phyloP scores from a whole-genome alignment of 2,113 vertebrate species.

The Ranitomeya imitator region DNA sequence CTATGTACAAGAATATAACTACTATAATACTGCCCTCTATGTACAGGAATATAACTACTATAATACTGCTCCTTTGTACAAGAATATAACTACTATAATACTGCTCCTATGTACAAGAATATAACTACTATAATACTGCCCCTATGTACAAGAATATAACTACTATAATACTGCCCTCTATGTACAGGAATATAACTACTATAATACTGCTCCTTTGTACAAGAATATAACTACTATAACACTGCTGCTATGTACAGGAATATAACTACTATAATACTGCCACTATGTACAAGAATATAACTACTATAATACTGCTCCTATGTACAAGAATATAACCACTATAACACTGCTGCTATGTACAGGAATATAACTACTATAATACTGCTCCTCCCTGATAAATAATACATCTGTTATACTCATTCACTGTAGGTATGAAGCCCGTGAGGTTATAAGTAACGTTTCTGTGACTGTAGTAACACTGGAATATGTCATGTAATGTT shows the following conservation, averaged over 20 bases:
- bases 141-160: constrained; percentile 3
- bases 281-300: not conserved
- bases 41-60: constrained; percentile 6
- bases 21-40: constrained; percentile 15
- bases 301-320: constrained; percentile 1
- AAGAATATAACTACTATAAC: constrained; percentile 8
- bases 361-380: not conserved
- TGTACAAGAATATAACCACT: not conserved
- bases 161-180: not conserved
- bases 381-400: not conserved
- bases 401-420: not conserved
- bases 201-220: not conserved
- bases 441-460: not conserved
- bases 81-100: constrained; percentile 18
- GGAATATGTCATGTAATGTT: not conserved
- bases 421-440: not conserved
- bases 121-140: constrained; percentile 3
- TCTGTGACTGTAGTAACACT: not conserved
- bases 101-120: not conserved
- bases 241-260: not conserved
- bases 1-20: constrained; percentile 8
- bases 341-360: not conserved
- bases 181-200: not conserved
- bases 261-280: constrained; percentile 5
- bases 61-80: constrained; percentile 1